Base-by-base conservation (phyloP, 2,797 vertebrate species). In the Threskiornis aethiopicus region DNA sequence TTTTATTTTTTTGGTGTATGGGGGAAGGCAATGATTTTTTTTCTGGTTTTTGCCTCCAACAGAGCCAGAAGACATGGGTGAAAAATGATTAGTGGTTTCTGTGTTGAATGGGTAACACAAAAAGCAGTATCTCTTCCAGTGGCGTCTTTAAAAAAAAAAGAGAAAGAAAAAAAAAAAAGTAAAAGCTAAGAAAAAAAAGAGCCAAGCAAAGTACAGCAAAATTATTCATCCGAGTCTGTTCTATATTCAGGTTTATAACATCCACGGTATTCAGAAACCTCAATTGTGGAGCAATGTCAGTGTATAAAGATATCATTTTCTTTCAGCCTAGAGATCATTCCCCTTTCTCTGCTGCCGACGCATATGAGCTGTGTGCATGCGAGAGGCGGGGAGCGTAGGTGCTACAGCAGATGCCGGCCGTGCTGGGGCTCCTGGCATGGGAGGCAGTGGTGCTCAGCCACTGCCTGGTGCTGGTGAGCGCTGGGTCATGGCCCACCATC, bases 381-480 rank as follows among this genome's bases (percentile, higher is more conserved):
- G 4, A 39, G 42, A 8, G 29, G 11, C 16, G 58, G 22, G 33
- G 10, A 77, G 6, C 0, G 0, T 16, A 70, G 42, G 42, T 58
- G 47, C 20, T 51, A 9, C 1, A 0, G 41, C 69, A 76, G 44
- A 26, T 0, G 9, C 10, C 2, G 20, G 13, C 11, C 0, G 0
- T n/a, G 44, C 6, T 75, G 37, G 37, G 35, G 13, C 6, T 75
- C 21, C 54, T 47, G 39, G 21, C 4, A 6, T 0, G 2, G 7
- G 28, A 69, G 13, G 6, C 41, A 57, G 35, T 5, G 41, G 3
- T 61, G 49, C 61, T 67, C 39, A 58, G 44, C 26, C 42, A 6
- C 42, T 49, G 39, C 49, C 22, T 46, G 16, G 11, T 41, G 21
- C 31, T 46, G 67, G 13, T 0, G 0, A 87, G 28, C 17, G 8